Evolutionary conservation across 1,140 invertebrate species (phyloP), one percentile per base, ranked within the genome.

Genomic region (Anadara kagoshimensis): DNA sequence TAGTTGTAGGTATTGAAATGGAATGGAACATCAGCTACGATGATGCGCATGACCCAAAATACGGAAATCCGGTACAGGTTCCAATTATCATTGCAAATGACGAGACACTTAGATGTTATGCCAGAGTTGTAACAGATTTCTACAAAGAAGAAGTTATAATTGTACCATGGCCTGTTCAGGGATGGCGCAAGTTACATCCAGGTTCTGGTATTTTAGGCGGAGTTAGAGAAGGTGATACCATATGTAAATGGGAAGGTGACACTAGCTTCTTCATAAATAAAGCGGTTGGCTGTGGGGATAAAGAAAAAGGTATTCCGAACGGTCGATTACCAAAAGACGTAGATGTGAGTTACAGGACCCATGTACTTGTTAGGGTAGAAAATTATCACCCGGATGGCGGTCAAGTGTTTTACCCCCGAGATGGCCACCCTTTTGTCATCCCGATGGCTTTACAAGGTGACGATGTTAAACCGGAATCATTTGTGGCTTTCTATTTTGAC

Each of bases 401-500:
- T 24, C 76, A 78, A 56, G 69, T 77, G 26, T 78, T 78, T 62
- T 78, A 69, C 24, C 76, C 76, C 24, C 41, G 65, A 58, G 65
- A 78, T 51, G 61, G 54, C 16, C 67, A 70, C 16, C 54, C 76
- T 14, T 78, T 78, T 26, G 63, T 78, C 7, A 66, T 71, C 20
- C 56, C 73, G 14, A 56, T 73, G 10, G 76, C 76, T 20, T 61
- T 78, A 10, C 76, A 70, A 12, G 54, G 67, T 14, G 76, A 78
- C 45, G 71, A 78, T 47, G 63, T 78, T 24, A 73, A 70, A 63
- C 59, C 62, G 47, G 63, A 73, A 24, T 49, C 73, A 20, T 78
- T 78, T 67, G 61, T 69, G 3, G 70, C 76, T 7, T 78, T 76
- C 58, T 78, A 78, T 70, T 78, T 78, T 57, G 70, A 78, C 59